Evolutionary conservation across 1,140 invertebrate species (phyloP).

Genomic region (Zophobas morio): DNA sequence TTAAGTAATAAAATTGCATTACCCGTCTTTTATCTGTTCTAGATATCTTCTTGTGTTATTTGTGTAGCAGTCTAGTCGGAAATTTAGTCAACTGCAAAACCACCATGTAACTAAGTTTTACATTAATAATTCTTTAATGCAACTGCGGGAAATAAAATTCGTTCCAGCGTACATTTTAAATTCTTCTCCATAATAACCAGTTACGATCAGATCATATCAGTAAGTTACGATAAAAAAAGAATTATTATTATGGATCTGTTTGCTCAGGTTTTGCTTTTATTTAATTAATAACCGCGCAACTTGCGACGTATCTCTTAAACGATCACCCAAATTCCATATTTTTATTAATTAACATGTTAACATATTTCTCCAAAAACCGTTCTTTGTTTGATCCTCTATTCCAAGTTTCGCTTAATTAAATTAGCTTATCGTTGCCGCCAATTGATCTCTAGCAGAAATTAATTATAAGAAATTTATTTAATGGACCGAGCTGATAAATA

Average conservation of each 20-base stretch:
- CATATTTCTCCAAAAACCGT: neutral
- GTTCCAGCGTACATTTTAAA: constrained; percentile 10
- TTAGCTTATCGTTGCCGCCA: constrained; percentile 22
- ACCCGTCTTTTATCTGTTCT: constrained; percentile 13
- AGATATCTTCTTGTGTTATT: constrained; percentile 12
- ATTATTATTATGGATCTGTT: constrained; percentile 15
- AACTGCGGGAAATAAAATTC: constrained; percentile 17
- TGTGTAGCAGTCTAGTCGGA: neutral
- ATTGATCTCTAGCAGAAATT: constrained; percentile 39
- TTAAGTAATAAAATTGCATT: constrained; percentile 26
- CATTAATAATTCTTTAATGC: constrained; percentile 6
- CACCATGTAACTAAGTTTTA: constrained; percentile 19
- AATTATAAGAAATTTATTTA: constrained; percentile 35
- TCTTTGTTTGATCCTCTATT: constrained; percentile 8
- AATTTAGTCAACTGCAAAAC: constrained; percentile 8
- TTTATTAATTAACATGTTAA: constrained; percentile 18
- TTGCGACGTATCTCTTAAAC: neutral
- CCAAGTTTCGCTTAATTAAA: constrained; percentile 6
- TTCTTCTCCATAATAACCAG: constrained; percentile 16
- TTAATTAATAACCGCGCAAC: constrained; percentile 5
- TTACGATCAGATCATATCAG: constrained; percentile 13
- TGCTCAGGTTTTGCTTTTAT: constrained; percentile 16
- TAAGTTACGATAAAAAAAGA: constrained; percentile 17
- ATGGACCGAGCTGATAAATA: constrained; percentile 33
- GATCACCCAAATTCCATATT: neutral